A percentile compares a stretch with the other conserved stretches of the same genome.
phyloP scores from a whole-genome alignment of 2,797 vertebrate species.

The Lophius americanus region DNA sequence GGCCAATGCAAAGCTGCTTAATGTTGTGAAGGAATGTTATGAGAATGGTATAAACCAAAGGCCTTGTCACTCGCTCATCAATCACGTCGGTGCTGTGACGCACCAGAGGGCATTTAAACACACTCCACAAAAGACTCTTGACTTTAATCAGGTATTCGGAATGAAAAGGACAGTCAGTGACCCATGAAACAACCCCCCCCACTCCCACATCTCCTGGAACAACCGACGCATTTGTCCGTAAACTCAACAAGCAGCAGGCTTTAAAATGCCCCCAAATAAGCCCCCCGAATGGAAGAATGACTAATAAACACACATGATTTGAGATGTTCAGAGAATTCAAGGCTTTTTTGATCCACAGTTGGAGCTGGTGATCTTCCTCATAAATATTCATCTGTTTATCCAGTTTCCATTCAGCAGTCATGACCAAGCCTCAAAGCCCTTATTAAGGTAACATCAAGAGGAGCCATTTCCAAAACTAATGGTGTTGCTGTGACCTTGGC shows the following conservation, averaged over 20 bases:
- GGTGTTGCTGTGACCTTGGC: conserved; percentile 22
- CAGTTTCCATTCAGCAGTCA: conserved; percentile 7
- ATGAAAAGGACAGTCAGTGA: conserved; percentile 17
- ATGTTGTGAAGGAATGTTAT: conserved; percentile 46
- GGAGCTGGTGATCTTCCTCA: background rate
- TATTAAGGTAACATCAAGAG: conserved; percentile 11
- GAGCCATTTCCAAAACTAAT: conserved; percentile 22
- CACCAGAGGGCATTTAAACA: conserved; percentile 34
- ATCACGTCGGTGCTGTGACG: conserved; percentile 48
- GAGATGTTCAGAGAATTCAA: background rate
- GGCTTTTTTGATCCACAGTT: conserved; percentile 18
- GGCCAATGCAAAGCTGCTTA: conserved; percentile 20
- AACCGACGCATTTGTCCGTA: conserved; percentile 16
- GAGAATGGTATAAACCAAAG: conserved; percentile 32
- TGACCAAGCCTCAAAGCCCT: conserved; percentile 10
- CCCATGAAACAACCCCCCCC: conserved; percentile 19
- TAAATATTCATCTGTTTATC: conserved; percentile 32
- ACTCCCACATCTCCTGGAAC: conserved; percentile 9
- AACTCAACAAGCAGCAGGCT: conserved; percentile 29
- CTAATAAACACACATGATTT: conserved; percentile 16
- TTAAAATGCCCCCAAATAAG: conserved; percentile 21
- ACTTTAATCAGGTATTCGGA: conserved; percentile 8
- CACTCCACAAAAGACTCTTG: conserved; percentile 18
- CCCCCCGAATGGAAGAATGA: conserved; percentile 29
- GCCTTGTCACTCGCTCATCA: conserved; percentile 56